These are phyloP conservation scores for Platalea minor DNA, from an alignment of 2,797 vertebrate genomes.

Conservation along the genomic window DNA sequence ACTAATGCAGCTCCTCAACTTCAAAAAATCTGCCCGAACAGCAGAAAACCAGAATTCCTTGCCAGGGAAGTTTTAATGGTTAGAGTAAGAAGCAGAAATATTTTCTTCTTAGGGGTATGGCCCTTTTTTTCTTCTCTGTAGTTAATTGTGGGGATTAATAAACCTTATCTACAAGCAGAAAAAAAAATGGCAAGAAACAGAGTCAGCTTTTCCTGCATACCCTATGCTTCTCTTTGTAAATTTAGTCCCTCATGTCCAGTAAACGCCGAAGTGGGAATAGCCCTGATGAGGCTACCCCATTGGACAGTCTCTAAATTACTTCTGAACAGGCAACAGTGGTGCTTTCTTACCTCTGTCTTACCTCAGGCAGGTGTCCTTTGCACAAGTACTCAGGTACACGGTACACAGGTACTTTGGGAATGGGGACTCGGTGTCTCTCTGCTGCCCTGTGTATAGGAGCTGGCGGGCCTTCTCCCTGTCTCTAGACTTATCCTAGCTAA, in stretches of 20 bases:
- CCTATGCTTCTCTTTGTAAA: not conserved
- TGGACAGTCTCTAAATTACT: not conserved
- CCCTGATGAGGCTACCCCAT: accelerated
- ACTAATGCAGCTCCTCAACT: not conserved
- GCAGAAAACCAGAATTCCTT: not conserved
- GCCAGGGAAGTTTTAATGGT: not conserved
- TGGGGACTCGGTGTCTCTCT: not conserved
- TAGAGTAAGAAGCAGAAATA: not conserved
- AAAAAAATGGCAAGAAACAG: not conserved
- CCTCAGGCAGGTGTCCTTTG: not conserved
- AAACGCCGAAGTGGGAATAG: not conserved
- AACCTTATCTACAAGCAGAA: not conserved
- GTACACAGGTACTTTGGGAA: not conserved
- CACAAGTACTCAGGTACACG: not conserved
- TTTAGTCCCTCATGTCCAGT: not conserved
- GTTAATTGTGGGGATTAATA: not conserved
- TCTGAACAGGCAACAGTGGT: not conserved
- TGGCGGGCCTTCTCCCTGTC: not conserved
- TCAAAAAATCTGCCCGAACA: not conserved
- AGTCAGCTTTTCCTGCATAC: not conserved
- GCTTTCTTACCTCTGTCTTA: not conserved
- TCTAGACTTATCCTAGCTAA: not conserved
- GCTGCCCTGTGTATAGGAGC: not conserved
- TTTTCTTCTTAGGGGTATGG: not conserved
- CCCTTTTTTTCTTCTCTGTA: not conserved